phyloP scores from a whole-genome alignment of 2,797 vertebrate species.

The Silurus aristotelis region DNA sequence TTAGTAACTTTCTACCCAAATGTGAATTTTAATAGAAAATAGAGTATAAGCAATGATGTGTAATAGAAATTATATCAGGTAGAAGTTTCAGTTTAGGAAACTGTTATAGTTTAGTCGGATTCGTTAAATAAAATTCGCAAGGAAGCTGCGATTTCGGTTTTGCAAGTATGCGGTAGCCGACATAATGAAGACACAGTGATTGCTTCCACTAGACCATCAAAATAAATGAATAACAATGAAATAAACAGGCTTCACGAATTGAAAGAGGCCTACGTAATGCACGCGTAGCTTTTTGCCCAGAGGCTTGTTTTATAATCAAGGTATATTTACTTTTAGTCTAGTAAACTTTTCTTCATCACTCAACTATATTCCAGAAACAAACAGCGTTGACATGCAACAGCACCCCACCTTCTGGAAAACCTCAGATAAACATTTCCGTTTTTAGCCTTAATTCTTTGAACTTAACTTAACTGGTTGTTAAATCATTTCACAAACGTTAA shows the following conservation, averaged over 20 bases:
- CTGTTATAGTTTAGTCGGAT: not conserved
- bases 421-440: slow-evolving; percentile 1
- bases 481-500: not conserved
- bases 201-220: slow-evolving; percentile 6
- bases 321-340: not conserved
- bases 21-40: not conserved
- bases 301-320: slow-evolving; percentile 14
- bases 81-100: too few relatives aligned
- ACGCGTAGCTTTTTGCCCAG: not conserved
- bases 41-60: not conserved
- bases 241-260: slow-evolving; percentile 2
- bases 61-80: too few relatives aligned
- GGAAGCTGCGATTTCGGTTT: not conserved
- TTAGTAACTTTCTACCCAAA: not conserved
- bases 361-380: slow-evolving; percentile 22
- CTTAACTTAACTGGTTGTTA: not conserved
- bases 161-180: not conserved
- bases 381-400: slow-evolving; percentile 14
- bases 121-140: not conserved
- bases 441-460: not conserved
- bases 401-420: slow-evolving; percentile 7
- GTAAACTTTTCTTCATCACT: slow-evolving; percentile 4
- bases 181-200: not conserved
- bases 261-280: not conserved
- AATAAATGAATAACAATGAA: not conserved